These are phyloP conservation scores for Chrysomallon squamiferum DNA, from an alignment of 1,140 invertebrate species.

Conservation along the genomic window DNA sequence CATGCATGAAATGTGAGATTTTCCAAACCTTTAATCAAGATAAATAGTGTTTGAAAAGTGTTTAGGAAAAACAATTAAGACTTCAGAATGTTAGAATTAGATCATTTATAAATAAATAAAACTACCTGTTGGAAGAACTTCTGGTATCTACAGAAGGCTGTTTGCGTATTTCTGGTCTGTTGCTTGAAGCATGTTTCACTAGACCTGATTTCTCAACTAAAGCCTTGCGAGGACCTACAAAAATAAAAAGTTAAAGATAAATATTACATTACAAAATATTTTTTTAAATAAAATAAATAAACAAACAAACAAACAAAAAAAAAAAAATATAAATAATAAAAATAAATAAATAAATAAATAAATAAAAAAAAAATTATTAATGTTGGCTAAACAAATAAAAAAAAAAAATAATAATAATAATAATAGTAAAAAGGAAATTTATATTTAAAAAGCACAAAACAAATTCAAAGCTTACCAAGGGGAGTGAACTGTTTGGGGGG, in stretches of 20 bases:
- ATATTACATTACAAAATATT: not conserved
- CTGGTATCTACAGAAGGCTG: conserved; percentile 29
- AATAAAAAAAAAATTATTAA: not conserved
- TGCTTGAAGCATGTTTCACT: conserved; percentile 76
- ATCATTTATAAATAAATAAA: not conserved
- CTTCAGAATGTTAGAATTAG: too few relatives aligned
- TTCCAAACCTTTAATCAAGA: too few relatives aligned
- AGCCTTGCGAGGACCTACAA: conserved; percentile 74
- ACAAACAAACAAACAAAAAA: too few relatives aligned
- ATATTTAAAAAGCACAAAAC: too few relatives aligned
- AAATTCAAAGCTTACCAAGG: conserved; percentile 54
- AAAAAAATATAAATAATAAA: not conserved
- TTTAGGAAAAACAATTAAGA: too few relatives aligned
- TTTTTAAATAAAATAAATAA: not conserved
- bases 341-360: not conserved
- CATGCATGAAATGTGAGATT: too few relatives aligned
- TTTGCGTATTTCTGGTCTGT: conserved; percentile 47
- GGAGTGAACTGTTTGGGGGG: conserved; percentile 59
- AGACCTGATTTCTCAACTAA: conserved; percentile 88
- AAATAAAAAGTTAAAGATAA: too few relatives aligned
- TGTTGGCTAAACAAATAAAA: too few relatives aligned
- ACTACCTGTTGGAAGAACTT: conserved; percentile 50
- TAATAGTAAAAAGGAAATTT: too few relatives aligned
- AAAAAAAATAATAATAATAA: too few relatives aligned
- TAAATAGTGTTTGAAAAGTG: too few relatives aligned